Evolutionary conservation across 2,888 invertebrate species (phyloP).

Genomic region (Volucella inanis): DNA sequence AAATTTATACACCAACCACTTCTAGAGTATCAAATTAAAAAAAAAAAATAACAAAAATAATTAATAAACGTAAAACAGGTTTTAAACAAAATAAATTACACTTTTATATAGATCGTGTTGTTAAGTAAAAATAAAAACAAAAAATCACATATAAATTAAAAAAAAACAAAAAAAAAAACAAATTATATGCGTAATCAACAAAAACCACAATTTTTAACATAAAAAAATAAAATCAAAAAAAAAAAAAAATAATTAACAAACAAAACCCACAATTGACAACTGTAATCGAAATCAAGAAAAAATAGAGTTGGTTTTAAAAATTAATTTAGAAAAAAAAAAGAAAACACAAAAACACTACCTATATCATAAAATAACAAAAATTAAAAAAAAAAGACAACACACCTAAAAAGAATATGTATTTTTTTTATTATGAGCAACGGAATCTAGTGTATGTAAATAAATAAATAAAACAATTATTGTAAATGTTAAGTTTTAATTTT

Average conservation of each 20-base stretch:
- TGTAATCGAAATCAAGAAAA: conserved; percentile 40
- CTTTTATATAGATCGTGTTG: conserved; percentile 72
- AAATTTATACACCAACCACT: conserved; percentile 72
- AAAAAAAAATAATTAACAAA: conserved; percentile 31
- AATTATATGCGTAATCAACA: conserved; percentile 44
- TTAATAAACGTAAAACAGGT: conserved; percentile 64
- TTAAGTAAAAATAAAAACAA: conserved; percentile 51
- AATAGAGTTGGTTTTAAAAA: conserved; percentile 5
- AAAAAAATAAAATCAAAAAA: conserved; percentile 44
- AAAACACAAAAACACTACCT: conserved; percentile 48
- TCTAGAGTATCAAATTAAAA: conserved; percentile 72
- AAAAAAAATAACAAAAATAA: conserved; percentile 25
- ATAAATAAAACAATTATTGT: neutral
- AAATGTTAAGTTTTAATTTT: conserved; percentile 7
- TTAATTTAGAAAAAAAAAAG: conserved; percentile 54
- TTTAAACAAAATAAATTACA: conserved; percentile 62
- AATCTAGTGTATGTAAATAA: conserved; percentile 40
- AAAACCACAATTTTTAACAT: conserved; percentile 38
- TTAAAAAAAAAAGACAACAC: too few species aligned
- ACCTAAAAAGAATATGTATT: conserved; percentile 46
- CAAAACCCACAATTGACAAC: too few species aligned
- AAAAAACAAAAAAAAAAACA: conserved; percentile 39
- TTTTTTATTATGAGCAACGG: conserved; percentile 55
- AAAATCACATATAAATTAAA: neutral
- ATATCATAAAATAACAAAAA: conserved; percentile 41